Evolutionary conservation across 2,113 vertebrate species (phyloP).

Genomic region (Odontophorus gujanensis): DNA sequence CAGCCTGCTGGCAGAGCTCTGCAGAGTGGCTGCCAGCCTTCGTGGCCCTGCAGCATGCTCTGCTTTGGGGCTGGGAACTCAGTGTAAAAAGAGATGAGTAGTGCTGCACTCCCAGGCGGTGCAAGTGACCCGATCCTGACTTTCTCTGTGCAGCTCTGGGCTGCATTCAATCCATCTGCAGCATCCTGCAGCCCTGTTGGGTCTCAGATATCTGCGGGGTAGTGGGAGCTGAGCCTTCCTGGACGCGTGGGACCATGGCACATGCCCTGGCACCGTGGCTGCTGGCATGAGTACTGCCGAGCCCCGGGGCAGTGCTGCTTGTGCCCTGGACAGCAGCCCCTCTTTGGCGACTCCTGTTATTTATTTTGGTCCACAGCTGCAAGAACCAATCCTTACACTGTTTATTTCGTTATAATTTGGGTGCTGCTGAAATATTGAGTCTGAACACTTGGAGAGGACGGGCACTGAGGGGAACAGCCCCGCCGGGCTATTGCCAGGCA

Average conservation of each 20-base stretch:
- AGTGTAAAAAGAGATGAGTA: background rate
- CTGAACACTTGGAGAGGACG: background rate
- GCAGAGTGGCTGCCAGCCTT: background rate
- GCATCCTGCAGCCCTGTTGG: background rate
- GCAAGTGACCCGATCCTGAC: background rate
- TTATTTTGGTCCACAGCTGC: conserved; percentile 14
- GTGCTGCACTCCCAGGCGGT: background rate
- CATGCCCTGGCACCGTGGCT: rapidly evolving
- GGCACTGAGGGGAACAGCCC: background rate
- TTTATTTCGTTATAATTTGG: background rate
- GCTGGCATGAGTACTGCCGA: background rate
- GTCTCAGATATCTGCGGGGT: background rate
- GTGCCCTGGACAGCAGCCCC: background rate
- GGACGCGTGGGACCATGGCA: rapidly evolving
- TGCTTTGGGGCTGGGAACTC: background rate
- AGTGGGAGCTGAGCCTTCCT: background rate
- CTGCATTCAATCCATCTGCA: background rate
- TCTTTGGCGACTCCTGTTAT: background rate
- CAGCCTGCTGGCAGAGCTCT: background rate
- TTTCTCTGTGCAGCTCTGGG: background rate
- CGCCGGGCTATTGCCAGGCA: rapidly evolving
- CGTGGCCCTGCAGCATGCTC: too few species aligned
- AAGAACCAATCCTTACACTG: background rate
- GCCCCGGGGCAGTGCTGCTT: background rate
- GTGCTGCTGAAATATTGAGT: background rate